Evolutionary conservation across 2,797 vertebrate genomes (phyloP).

Genomic region (Octomys mimax): DNA sequence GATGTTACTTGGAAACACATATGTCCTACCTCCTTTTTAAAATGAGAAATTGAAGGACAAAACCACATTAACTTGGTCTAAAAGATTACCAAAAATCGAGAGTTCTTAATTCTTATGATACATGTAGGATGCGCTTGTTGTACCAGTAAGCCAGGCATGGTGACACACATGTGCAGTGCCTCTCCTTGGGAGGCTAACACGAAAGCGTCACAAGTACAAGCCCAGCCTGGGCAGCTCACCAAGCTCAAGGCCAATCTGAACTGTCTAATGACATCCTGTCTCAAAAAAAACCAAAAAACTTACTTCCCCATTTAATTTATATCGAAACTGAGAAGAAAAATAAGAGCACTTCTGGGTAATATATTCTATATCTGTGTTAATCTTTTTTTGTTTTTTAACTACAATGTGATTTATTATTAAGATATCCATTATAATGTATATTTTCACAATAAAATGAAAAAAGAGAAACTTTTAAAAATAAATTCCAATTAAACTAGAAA

Average conservation of each 20-base stretch:
- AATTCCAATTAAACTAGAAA: conserved; percentile 32
- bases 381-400: conserved; percentile 34
- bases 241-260: not conserved
- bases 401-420: conserved; percentile 17
- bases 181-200: not conserved
- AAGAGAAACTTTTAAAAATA: conserved; percentile 51
- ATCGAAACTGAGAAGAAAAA: conserved; percentile 43
- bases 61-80: conserved; percentile 56
- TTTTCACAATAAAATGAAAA: conserved; percentile 51
- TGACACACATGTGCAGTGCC: not conserved
- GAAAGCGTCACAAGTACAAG: not conserved
- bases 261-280: not conserved
- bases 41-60: conserved; percentile 42
- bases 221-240: not conserved
- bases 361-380: conserved; percentile 21
- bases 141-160: not conserved
- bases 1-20: not conserved
- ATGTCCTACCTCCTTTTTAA: conserved; percentile 36
- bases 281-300: not conserved
- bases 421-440: not conserved
- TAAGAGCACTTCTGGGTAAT: conserved; percentile 38
- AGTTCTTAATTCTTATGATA: conserved; percentile 51
- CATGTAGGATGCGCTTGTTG: not conserved
- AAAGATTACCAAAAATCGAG: not conserved
- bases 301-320: not conserved